Conservation (phyloP, 2,888 invertebrate genomes). For the Cerceris ruficornis region DNA sequence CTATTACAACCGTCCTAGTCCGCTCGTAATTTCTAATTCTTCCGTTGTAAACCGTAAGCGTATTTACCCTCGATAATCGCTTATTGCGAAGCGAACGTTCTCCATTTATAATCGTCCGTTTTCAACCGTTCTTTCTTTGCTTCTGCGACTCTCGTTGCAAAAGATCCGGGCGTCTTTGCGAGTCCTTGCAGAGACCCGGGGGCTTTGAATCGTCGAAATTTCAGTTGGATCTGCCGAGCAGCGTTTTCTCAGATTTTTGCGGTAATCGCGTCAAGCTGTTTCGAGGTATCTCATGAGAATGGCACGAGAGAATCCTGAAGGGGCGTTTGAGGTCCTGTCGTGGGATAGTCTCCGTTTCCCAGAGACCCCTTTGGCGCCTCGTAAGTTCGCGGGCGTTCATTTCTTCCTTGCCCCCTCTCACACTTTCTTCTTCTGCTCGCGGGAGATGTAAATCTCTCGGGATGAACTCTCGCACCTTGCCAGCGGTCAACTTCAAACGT, state of each 20-base stretch:
- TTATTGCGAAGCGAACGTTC: too few species aligned
- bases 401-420: slow-evolving; percentile 26
- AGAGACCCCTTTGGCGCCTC: slow-evolving; percentile 56
- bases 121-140: too few species aligned
- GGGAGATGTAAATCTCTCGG: slow-evolving; percentile 59
- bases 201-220: too few species aligned
- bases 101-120: too few species aligned
- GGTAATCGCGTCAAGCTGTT: slow-evolving; percentile 10
- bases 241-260: slow-evolving; percentile 36
- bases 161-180: too few species aligned
- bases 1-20: neutral
- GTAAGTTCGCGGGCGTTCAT: slow-evolving; percentile 54
- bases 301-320: slow-evolving; percentile 28
- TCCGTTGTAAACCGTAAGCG: slow-evolving; percentile 3
- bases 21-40: neutral
- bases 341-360: slow-evolving; percentile 59
- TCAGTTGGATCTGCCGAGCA: neutral
- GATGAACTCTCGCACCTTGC: slow-evolving; percentile 54
- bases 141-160: too few species aligned
- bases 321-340: slow-evolving; percentile 52
- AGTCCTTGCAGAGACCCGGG: too few species aligned
- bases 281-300: slow-evolving; percentile 55
- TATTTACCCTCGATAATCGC: too few species aligned
- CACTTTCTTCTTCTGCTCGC: slow-evolving; percentile 33
- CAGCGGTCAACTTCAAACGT: slow-evolving; percentile 52